A percentile compares a stretch with the other conserved stretches of the same genome.
Conservation (phyloP, 2,797 vertebrate genomes). For the Sebastes variabilis region DNA sequence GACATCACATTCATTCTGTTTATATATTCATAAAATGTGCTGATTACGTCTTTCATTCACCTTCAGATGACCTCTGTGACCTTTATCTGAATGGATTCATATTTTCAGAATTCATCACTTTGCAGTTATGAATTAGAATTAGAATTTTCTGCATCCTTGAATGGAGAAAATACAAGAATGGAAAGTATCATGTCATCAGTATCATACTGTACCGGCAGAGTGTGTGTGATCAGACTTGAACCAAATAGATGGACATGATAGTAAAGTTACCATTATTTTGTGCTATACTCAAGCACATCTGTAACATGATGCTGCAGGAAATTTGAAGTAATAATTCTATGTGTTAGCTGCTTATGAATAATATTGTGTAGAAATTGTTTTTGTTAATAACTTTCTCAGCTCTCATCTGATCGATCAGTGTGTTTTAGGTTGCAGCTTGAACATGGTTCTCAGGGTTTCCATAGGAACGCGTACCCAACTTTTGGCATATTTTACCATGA, state of each 20-base stretch:
- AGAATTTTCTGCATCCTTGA: background rate
- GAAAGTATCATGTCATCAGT: background rate
- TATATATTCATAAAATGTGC: background rate
- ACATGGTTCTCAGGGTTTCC: background rate
- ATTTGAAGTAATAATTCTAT: background rate
- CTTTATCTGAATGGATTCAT: background rate
- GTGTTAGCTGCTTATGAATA: background rate
- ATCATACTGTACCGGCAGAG: background rate
- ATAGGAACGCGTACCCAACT: background rate
- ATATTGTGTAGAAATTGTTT: background rate
- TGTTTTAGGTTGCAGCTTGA: background rate
- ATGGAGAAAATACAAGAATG: background rate
- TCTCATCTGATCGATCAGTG: background rate
- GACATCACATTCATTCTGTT: background rate
- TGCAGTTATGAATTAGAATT: background rate
- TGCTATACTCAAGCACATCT: background rate
- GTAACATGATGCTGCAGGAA: background rate
- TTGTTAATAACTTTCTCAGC: background rate
- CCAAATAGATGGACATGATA: background rate
- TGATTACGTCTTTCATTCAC: background rate
- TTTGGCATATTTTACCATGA: background rate
- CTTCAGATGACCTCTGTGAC: background rate
- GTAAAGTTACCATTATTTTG: background rate
- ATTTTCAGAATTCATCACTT: background rate
- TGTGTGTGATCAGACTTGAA: background rate